Evolutionary conservation across 2,797 vertebrate genomes (phyloP).

Genomic region (Danio kyathit): DNA sequence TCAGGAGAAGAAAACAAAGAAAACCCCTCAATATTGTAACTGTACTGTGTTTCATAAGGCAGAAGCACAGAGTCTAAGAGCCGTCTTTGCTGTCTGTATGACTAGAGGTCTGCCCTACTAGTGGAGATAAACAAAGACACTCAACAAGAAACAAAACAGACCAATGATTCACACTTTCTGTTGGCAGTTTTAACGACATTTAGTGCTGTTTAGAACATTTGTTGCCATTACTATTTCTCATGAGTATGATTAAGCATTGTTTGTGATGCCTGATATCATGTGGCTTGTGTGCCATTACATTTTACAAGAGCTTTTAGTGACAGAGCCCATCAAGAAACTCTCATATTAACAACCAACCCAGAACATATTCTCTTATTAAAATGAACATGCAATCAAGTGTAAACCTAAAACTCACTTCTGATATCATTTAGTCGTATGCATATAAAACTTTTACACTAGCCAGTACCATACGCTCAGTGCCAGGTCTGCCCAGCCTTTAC

Average conservation of each 20-base stretch:
- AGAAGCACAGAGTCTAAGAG: not conserved
- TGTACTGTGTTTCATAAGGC: not conserved
- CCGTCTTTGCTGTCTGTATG: not conserved
- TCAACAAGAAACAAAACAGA: not conserved
- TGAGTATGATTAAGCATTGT: not conserved
- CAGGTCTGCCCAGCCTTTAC: slow-evolving; percentile 15
- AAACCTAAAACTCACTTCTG: not conserved
- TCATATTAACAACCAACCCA: not conserved
- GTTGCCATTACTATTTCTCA: no score
- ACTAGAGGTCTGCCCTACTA: no score
- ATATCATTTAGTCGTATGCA: not conserved
- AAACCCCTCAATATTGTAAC: slow-evolving; percentile 26
- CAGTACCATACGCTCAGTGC: slow-evolving; percentile 12
- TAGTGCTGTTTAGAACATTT: no score
- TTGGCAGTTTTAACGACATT: no score
- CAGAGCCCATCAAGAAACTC: not conserved
- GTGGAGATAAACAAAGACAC: not conserved
- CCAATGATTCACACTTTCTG: not conserved
- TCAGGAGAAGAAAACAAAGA: slow-evolving; percentile 30
- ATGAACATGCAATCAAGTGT: not conserved
- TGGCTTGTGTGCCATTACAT: not conserved
- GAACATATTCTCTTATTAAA: not conserved
- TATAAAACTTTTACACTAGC: not conserved
- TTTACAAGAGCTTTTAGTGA: no score
- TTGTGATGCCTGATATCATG: not conserved